These are phyloP conservation scores for Strix occidentalis DNA, from an alignment of 2,797 vertebrate species.

Conservation along the genomic window DNA sequence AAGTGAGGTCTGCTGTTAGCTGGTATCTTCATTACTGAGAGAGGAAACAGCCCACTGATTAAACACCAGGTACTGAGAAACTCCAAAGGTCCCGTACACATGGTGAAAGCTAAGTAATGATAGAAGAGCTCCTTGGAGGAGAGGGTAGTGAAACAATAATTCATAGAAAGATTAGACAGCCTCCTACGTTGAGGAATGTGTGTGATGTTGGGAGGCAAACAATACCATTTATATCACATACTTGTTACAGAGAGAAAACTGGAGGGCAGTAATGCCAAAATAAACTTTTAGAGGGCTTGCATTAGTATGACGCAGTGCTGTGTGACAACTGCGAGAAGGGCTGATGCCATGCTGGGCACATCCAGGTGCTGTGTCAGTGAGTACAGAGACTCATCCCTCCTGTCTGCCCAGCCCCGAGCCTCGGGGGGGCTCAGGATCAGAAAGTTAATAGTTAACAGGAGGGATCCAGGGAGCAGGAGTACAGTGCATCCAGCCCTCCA, in stretches of 20 bases:
- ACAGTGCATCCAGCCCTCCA: neutral
- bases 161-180: neutral
- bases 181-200: neutral
- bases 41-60: neutral
- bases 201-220: neutral
- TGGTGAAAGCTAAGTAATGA: neutral
- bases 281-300: neutral
- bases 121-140: neutral
- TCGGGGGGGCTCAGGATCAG: fast-evolving
- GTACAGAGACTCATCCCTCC: neutral
- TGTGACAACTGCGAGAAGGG: fast-evolving
- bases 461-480: neutral
- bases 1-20: neutral
- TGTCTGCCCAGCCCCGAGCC: neutral
- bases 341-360: neutral
- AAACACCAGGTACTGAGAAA: neutral
- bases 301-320: fast-evolving
- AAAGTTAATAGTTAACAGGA: neutral
- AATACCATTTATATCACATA: neutral
- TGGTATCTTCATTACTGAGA: neutral
- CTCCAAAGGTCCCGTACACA: fast-evolving
- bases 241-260: neutral
- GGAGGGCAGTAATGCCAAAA: neutral
- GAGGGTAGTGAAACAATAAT: neutral
- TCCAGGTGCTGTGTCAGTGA: neutral